A percentile compares a stretch with the other conserved stretches of the same genome.
phyloP scores from a whole-genome alignment of 2,797 vertebrate species.

The Galaxias olidus region DNA sequence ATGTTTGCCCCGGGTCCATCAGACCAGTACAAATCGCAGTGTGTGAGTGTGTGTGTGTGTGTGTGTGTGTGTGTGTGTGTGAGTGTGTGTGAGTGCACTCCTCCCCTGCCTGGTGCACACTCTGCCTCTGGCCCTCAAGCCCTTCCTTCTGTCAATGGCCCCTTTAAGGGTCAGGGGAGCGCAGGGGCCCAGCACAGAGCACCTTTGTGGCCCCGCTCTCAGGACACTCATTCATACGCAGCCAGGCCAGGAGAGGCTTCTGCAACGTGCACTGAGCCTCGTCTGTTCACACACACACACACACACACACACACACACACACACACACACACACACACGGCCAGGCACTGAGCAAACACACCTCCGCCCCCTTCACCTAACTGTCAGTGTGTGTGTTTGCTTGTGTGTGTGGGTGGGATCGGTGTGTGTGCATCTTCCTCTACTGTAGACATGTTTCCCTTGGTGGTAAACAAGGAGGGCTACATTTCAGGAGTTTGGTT shows the following conservation, averaged over 20 bases:
- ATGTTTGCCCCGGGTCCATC: background rate
- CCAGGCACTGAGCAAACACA: constrained; percentile 64
- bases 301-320: background rate
- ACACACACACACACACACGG: constrained; percentile 49
- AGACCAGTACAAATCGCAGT: background rate
- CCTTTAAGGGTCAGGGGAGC: constrained; percentile 69
- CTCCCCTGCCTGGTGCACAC: background rate
- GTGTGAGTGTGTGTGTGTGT: background rate
- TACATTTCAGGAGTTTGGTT: too few species aligned
- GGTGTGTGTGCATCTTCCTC: constrained; percentile 35
- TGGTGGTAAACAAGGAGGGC: too few species aligned
- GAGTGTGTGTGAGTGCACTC: constrained; percentile 8
- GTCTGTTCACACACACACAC: constrained; percentile 37
- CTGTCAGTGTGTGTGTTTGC: constrained; percentile 2
- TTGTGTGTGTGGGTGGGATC: background rate
- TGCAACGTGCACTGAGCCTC: constrained; percentile 35
- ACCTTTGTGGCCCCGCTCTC: constrained; percentile 74
- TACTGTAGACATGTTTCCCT: constrained; percentile 7
- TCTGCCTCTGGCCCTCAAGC: constrained; percentile 21
- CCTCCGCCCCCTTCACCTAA: constrained; percentile 48
- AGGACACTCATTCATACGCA: constrained; percentile 75
- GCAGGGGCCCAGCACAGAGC: constrained; percentile 71
- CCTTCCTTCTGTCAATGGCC: constrained; percentile 71
- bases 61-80: constrained; percentile 25
- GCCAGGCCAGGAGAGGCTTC: constrained; percentile 53